Conservation (phyloP, 2,113 vertebrate species). For the Podilymbus podiceps region DNA sequence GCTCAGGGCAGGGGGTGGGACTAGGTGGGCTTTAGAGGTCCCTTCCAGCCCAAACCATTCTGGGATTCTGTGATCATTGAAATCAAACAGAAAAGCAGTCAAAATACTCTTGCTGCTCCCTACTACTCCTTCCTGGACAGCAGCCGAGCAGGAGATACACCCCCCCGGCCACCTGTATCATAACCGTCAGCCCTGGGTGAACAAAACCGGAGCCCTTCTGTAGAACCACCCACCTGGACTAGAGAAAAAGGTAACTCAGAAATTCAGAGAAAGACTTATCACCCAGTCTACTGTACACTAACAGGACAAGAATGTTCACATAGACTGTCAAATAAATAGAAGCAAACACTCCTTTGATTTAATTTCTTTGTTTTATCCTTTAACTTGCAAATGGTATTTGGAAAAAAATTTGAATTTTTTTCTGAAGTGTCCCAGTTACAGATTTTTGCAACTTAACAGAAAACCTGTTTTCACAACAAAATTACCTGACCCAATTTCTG, state of each 20-base stretch:
- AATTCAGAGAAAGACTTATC: neutral
- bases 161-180: neutral
- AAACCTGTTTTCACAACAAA: neutral
- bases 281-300: neutral
- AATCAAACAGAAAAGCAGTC: neutral
- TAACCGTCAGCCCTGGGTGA: neutral
- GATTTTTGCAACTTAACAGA: neutral
- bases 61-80: neutral
- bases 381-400: neutral
- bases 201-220: neutral
- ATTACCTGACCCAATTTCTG: constrained; percentile 19
- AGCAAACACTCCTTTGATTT: neutral
- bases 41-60: no score
- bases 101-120: neutral
- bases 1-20: no score
- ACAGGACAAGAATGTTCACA: neutral
- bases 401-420: neutral
- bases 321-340: neutral
- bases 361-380: neutral
- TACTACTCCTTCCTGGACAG: neutral
- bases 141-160: neutral
- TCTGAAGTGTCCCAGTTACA: neutral
- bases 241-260: neutral
- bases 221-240: neutral
- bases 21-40: no score